Conservation (phyloP, 2,888 invertebrate genomes). For the Lycaena phlaeas region DNA sequence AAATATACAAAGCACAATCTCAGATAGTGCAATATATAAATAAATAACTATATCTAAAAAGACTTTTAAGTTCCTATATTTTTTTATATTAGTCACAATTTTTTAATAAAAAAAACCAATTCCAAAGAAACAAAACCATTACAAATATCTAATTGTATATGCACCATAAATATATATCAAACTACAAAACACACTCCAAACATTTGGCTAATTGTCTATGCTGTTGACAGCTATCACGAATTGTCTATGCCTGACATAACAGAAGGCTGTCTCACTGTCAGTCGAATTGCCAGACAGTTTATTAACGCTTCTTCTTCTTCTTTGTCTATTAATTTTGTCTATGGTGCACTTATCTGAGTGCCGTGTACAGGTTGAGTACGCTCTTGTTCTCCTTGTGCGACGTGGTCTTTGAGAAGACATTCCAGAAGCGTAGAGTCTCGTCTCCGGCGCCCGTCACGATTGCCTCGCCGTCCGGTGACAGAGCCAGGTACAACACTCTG, state of each 20-base stretch:
- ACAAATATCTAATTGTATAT: neutral
- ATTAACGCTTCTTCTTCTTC: no score
- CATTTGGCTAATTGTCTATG: slow-evolving; percentile 14
- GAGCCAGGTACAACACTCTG: slow-evolving; percentile 94
- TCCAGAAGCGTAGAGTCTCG: slow-evolving; percentile 98
- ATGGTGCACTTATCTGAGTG: slow-evolving; percentile 60
- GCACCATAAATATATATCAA: slow-evolving; percentile 8
- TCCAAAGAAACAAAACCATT: neutral
- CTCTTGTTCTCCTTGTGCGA: slow-evolving; percentile 96
- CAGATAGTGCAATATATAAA: slow-evolving; percentile 2
- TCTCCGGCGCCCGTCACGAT: slow-evolving; percentile 99
- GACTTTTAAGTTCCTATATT: neutral
- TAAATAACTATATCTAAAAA: slow-evolving; percentile 6
- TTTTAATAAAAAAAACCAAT: slow-evolving; percentile 1
- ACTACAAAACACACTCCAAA: slow-evolving; percentile 13
- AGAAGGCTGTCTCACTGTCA: no score
- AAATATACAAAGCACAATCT: slow-evolving; percentile 6
- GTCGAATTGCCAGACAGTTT: no score
- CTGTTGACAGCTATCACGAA: neutral
- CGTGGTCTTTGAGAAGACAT: slow-evolving; percentile 97
- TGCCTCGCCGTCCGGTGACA: slow-evolving; percentile 98
- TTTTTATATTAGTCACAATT: neutral
- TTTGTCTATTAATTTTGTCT: no score
- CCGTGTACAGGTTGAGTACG: slow-evolving; percentile 92
- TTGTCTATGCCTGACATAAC: neutral